phyloP scores from a whole-genome alignment of 2,888 invertebrate species.

The Exephanes ischioxanthus region DNA sequence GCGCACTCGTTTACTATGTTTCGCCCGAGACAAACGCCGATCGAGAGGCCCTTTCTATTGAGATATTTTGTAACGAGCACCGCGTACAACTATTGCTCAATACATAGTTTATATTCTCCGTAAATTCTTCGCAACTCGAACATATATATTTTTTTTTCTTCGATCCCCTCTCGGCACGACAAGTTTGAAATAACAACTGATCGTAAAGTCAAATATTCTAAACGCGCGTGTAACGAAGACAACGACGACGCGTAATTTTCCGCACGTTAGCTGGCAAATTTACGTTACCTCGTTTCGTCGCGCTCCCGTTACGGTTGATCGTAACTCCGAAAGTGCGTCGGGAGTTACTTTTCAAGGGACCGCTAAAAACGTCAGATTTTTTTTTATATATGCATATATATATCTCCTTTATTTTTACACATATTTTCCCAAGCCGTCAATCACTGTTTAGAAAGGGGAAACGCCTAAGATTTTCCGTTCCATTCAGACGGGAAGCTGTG shows the following conservation, averaged over 20 bases:
- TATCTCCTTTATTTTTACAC: neutral
- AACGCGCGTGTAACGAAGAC: constrained; percentile 35
- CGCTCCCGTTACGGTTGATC: constrained; percentile 63
- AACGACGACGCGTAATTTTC: constrained; percentile 70
- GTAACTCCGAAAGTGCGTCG: constrained; percentile 47
- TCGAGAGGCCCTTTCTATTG: constrained; percentile 55
- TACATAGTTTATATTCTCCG: constrained; percentile 44
- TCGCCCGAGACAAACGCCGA: constrained; percentile 43
- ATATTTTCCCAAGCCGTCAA: constrained; percentile 19
- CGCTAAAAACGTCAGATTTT: constrained; percentile 19
- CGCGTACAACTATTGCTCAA: constrained; percentile 59
- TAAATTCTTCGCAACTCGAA: constrained; percentile 9
- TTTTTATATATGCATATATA: neutral
- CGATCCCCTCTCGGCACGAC: neutral
- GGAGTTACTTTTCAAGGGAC: constrained; percentile 4
- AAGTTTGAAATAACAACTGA: constrained; percentile 25
- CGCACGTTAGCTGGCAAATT: constrained; percentile 71
- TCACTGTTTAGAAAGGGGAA: constrained; percentile 24
- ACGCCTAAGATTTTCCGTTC: constrained; percentile 25
- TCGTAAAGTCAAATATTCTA: constrained; percentile 65
- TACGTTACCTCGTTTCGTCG: constrained; percentile 64
- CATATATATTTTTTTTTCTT: neutral
- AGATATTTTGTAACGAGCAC: constrained; percentile 65
- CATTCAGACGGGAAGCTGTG: neutral
- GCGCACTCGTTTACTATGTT: constrained; percentile 13